phyloP scores from a whole-genome alignment of 2,113 vertebrate genomes.

The Odobenus rosmarus region DNA sequence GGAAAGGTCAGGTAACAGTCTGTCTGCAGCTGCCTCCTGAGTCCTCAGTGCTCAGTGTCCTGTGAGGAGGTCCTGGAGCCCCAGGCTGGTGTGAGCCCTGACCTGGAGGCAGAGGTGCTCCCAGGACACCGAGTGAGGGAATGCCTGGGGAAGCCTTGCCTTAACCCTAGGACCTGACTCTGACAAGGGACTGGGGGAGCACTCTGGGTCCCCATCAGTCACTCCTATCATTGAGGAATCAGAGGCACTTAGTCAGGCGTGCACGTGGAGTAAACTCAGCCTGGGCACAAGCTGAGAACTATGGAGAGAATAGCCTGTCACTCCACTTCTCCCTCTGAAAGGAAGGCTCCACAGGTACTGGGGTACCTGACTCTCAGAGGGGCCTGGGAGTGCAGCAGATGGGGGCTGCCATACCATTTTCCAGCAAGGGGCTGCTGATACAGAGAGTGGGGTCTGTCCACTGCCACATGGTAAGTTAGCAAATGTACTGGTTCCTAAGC shows the following conservation, averaged over 20 bases:
- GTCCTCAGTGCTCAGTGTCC: neutral
- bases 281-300: constrained; percentile 91
- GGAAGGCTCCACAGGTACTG: neutral
- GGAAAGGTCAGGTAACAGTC: neutral
- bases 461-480: too few relatives aligned
- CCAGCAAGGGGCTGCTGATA: neutral
- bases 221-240: neutral
- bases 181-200: fast-evolving
- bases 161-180: neutral
- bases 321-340: neutral
- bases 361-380: too few relatives aligned
- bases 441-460: neutral
- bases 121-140: neutral
- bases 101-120: too few relatives aligned
- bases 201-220: neutral
- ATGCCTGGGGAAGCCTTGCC: neutral
- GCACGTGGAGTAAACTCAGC: constrained; percentile 86
- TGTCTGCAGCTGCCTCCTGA: neutral
- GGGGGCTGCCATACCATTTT: neutral
- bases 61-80: neutral
- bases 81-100: neutral
- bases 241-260: constrained; percentile 86
- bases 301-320: neutral
- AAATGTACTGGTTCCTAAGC: neutral
- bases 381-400: neutral